A percentile compares a stretch with the other conserved stretches of the same genome.
These are phyloP conservation scores for Drosophila bifasciata DNA, from an alignment of 1,140 invertebrate species.

Conservation along the genomic window DNA sequence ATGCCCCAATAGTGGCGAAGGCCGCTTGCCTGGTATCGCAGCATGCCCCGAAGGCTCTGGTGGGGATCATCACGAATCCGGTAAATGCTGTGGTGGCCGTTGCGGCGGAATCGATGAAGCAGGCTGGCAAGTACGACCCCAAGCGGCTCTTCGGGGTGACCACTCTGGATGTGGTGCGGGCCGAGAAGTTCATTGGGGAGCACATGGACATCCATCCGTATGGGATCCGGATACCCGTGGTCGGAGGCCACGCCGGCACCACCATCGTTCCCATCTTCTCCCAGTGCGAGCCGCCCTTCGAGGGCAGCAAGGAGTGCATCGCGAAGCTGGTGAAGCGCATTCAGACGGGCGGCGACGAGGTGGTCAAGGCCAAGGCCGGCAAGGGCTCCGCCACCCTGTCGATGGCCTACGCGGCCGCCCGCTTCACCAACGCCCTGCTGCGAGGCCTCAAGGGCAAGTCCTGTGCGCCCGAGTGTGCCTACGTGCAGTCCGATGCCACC, in stretches of 20 bases:
- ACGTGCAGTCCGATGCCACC: conserved; percentile 94
- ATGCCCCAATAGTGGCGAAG: conserved; percentile 96
- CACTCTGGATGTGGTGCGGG: conserved; percentile 96
- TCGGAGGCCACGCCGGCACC: conserved; percentile 98
- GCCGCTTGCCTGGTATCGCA: conserved; percentile 90
- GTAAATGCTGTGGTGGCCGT: conserved; percentile 99
- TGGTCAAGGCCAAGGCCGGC: conserved; percentile 98
- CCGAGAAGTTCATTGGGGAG: conserved; percentile 96
- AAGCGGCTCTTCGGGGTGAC: conserved; percentile 96
- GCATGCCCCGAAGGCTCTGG: conserved; percentile 94
- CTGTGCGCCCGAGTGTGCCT: conserved; percentile 96
- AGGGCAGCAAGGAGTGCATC: conserved; percentile 88
- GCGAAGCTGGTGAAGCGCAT: conserved; percentile 92
- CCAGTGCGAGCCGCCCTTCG: conserved; percentile 91
- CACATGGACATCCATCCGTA: conserved; percentile 90
- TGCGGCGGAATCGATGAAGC: conserved; percentile 95
- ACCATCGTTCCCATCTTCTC: conserved; percentile 98
- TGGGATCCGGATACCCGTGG: conserved; percentile 93
- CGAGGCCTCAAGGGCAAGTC: conserved; percentile 91
- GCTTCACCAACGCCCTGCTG: conserved; percentile 92
- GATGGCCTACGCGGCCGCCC: conserved; percentile 97
- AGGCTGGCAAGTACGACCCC: conserved; percentile 93
- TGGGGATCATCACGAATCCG: conserved; percentile 98
- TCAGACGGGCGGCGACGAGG: conserved; percentile 98
- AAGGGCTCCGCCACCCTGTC: conserved; percentile 98